Conservation (phyloP, 1,140 invertebrate species). For the Phenacoccus solenopsis region DNA sequence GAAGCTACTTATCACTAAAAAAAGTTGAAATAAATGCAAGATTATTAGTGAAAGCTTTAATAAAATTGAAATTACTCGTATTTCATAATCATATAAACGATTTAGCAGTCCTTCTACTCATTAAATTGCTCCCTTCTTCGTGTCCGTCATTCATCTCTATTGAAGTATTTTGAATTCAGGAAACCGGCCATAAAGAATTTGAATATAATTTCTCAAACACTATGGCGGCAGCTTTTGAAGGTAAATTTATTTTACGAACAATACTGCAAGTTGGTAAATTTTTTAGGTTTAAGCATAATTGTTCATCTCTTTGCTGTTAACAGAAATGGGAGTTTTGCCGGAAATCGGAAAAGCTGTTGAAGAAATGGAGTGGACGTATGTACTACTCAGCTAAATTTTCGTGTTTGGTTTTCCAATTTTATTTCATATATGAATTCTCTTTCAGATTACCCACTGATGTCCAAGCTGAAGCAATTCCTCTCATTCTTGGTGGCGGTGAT, state of each 20-base stretch:
- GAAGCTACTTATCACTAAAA: no score
- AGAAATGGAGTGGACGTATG: slow-evolving; percentile 90
- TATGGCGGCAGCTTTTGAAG: slow-evolving; percentile 9
- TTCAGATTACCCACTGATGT: slow-evolving; percentile 92
- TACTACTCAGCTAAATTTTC: slow-evolving; percentile 18
- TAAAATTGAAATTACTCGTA: no score
- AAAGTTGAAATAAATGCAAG: no score
- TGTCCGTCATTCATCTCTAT: no score
- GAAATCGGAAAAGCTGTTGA: slow-evolving; percentile 91
- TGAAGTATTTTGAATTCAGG: no score
- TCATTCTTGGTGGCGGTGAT: slow-evolving; percentile 97
- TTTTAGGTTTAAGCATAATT: not conserved
- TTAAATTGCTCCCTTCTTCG: no score
- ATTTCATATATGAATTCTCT: slow-evolving; percentile 21
- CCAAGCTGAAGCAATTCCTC: slow-evolving; percentile 93
- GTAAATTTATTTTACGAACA: not conserved
- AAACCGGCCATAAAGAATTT: no score
- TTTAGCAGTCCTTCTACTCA: no score
- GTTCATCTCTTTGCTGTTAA: slow-evolving; percentile 28
- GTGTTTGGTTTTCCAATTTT: not conserved
- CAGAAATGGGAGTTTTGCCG: slow-evolving; percentile 90
- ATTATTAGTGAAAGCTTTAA: no score
- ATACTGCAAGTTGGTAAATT: not conserved
- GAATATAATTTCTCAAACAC: not conserved
- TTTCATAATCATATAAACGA: no score